Percentiles rank a stretch among this genome's conserved stretches.
Evolutionary conservation across 1,140 invertebrate species (phyloP).

Genomic region (Trichogramma pretiosum): DNA sequence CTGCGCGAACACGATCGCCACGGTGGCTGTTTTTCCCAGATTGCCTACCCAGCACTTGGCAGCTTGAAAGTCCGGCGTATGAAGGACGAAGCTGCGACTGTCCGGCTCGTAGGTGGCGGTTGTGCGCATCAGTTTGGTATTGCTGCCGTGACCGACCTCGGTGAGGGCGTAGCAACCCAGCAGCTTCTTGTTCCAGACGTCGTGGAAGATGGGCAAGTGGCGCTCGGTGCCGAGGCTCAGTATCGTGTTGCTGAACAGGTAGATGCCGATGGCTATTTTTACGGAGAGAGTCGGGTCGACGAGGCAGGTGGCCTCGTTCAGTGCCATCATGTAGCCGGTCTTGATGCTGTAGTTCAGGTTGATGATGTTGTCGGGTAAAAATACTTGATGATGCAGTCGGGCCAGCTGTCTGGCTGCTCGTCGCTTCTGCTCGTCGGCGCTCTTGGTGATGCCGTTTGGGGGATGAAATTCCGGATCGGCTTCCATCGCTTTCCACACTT

Average conservation of each 20-base stretch:
- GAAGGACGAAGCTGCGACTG: slow-evolving; percentile 74
- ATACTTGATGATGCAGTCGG: slow-evolving; percentile 40
- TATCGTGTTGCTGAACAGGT: slow-evolving; percentile 63
- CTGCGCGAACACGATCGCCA: slow-evolving; percentile 86
- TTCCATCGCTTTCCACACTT: slow-evolving; percentile 73
- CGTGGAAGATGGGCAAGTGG: slow-evolving; percentile 66
- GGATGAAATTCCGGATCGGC: slow-evolving; percentile 73
- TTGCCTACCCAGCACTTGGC: slow-evolving; percentile 93
- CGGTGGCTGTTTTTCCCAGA: slow-evolving; percentile 77
- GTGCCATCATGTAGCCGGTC: slow-evolving; percentile 60
- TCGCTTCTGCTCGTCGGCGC: slow-evolving; percentile 66
- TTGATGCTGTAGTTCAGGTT: slow-evolving; percentile 54
- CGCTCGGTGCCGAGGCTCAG: slow-evolving; percentile 70
- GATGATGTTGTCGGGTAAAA: slow-evolving; percentile 52
- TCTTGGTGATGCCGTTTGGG: slow-evolving; percentile 48
- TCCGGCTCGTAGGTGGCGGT: slow-evolving; percentile 77
- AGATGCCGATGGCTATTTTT: slow-evolving; percentile 63
- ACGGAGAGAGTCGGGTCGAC: slow-evolving; percentile 62
- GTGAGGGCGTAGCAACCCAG: slow-evolving; percentile 83
- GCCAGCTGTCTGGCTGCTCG: slow-evolving; percentile 54
- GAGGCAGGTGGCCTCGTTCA: slow-evolving; percentile 60
- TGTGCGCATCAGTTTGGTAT: slow-evolving; percentile 84
- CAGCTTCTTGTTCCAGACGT: slow-evolving; percentile 61
- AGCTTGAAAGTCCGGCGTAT: slow-evolving; percentile 88
- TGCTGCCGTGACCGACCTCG: slow-evolving; percentile 88